A percentile compares a stretch with the other conserved stretches of the same genome.
Conservation (phyloP, 2,113 vertebrate genomes). For the Thermophis baileyi region DNA sequence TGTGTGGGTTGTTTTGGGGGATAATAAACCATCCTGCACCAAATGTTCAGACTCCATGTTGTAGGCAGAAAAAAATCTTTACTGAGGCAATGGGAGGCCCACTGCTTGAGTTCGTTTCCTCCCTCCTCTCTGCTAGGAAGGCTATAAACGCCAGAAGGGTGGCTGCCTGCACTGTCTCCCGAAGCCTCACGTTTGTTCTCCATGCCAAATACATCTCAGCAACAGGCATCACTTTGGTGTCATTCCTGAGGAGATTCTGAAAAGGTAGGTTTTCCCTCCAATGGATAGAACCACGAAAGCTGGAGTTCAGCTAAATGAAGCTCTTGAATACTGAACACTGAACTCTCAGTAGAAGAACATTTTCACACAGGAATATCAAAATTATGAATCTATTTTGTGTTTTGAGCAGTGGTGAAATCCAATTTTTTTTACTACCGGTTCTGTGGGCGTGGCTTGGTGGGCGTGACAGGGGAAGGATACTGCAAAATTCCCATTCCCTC, state of each 20-base stretch:
- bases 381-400: background rate
- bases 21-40: background rate
- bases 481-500: no score
- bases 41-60: background rate
- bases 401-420: no score
- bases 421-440: no score
- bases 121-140: background rate
- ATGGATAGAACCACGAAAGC: background rate
- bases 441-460: no score
- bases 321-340: background rate
- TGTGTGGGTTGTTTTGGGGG: background rate
- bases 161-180: background rate
- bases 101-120: background rate
- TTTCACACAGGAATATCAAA: background rate
- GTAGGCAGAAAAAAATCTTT: background rate
- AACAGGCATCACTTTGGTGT: background rate
- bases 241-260: background rate
- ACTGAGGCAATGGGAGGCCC: background rate
- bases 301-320: background rate
- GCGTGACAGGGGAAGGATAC: no score
- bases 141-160: background rate
- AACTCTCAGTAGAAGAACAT: background rate
- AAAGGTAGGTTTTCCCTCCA: background rate
- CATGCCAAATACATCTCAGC: background rate
- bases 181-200: background rate